Evolutionary conservation across 2,888 invertebrate genomes (phyloP).

Genomic region (Calameuta idolon): DNA sequence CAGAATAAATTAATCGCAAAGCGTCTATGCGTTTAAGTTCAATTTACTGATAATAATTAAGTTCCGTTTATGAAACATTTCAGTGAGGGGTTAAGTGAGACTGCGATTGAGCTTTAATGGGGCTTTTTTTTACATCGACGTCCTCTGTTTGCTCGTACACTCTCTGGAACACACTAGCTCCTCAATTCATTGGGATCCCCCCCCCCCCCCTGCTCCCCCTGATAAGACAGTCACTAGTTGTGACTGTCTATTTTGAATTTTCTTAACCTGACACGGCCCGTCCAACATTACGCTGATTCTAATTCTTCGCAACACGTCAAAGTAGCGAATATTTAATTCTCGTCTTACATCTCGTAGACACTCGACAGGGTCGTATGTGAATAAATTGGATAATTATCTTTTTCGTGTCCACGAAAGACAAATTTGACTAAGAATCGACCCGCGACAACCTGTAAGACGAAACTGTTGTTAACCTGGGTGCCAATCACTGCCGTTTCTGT

Average conservation of each 20-base stretch:
- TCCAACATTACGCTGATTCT: not conserved
- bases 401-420: conserved; percentile 12
- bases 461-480: not conserved
- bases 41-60: not conserved
- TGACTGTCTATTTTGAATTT: not conserved
- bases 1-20: not conserved
- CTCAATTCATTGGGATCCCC: not conserved
- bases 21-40: not conserved
- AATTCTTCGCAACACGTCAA: not conserved
- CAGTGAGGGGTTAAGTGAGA: no score
- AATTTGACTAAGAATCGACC: not conserved
- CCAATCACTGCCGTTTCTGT: conserved; percentile 37
- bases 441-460: not conserved
- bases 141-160: not conserved
- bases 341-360: conserved; percentile 36
- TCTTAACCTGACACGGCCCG: not conserved
- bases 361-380: conserved; percentile 27
- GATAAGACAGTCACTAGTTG: not conserved
- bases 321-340: conserved; percentile 26
- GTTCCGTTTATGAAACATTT: no score
- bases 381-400: conserved; percentile 17
- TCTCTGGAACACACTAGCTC: not conserved
- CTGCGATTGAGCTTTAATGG: not conserved
- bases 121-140: not conserved
- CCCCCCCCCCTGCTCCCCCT: no score